Evolutionary conservation across 2,888 invertebrate genomes (phyloP).

Genomic region (Epirrita christyi): DNA sequence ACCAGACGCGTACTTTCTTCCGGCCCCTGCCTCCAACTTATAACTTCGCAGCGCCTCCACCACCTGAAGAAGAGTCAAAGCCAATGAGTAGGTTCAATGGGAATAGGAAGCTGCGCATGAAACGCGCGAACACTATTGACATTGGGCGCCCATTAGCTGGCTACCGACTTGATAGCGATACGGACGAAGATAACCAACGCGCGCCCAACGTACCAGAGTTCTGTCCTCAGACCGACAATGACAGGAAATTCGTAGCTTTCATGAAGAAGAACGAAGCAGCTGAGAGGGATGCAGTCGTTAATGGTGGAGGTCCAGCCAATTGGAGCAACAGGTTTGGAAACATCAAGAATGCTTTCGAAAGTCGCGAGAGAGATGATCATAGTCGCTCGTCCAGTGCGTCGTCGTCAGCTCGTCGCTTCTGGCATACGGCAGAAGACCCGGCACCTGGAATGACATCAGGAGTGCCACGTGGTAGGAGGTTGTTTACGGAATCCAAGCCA

Average conservation of each 20-base stretch:
- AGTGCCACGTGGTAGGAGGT: conserved; percentile 51
- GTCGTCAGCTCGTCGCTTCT: conserved; percentile 84
- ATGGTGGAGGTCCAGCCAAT: conserved; percentile 75
- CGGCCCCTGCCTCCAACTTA: conserved; percentile 73
- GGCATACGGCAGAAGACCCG: conserved; percentile 86
- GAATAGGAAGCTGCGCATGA: conserved; percentile 91
- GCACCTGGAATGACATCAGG: conserved; percentile 47
- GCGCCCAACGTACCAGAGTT: conserved; percentile 86
- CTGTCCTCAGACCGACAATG: conserved; percentile 93
- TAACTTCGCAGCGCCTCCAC: conserved; percentile 70
- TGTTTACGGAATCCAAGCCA: conserved; percentile 56
- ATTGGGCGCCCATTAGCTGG: conserved; percentile 90
- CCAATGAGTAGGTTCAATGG: conserved; percentile 78
- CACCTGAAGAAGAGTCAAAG: conserved; percentile 65
- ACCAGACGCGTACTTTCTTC: conserved; percentile 60
- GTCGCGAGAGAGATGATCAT: conserved; percentile 66
- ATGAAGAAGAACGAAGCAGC: conserved; percentile 88
- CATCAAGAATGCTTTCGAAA: conserved; percentile 93
- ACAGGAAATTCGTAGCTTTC: conserved; percentile 92
- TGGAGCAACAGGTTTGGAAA: conserved; percentile 94
- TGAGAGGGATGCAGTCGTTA: conserved; percentile 42
- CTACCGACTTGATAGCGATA: conserved; percentile 79
- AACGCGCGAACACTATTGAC: conserved; percentile 95
- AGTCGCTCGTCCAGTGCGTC: conserved; percentile 75
- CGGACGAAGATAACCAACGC: conserved; percentile 72